Base-by-base conservation (phyloP, 2,888 invertebrate genomes). In the Agrotis ipsilon region DNA sequence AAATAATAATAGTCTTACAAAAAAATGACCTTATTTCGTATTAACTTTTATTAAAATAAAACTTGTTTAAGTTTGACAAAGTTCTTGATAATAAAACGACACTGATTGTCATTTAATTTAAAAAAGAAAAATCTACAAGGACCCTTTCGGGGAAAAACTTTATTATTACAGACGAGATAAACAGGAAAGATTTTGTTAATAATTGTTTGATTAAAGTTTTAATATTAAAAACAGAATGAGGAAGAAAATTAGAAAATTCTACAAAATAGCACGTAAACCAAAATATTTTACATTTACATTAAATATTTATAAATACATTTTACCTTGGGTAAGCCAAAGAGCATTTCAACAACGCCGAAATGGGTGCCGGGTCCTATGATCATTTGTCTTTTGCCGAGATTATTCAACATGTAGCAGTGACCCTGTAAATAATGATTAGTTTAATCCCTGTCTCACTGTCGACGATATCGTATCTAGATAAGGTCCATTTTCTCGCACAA, bases 291-390 rank as follows among this genome's bases (percentile, higher is more conserved):
- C n/a, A n/a, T 27, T 5, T 5, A 27, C 7, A n/a, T 11, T 46
- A 16, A 61, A 32, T 21, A 46, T 64, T 21, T 3, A 19, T 13
- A 32, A n/a, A 32, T 27, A 52, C 21, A 61, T 63, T 87, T 85
- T 85, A 93, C 95, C 87, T 96, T 96, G 1, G 96, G 96, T 16
- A 96, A 85, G 27, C 96, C 95, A 73, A 92, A 95, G 1, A 96
- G 85, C 96, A 96, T 96, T 90, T 96, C 96, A 0, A 96, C 77
- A 27, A 90, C 91, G 39, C 96, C 96, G 75, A 96, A 93, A 68
- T 93, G 89, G 39, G 86, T 84, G 7, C 95, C 95, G 9, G 96
- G 93, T 11, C 93, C 92, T n/a, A 93, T 86, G 6, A 86, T 86
- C 32, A 83, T 87, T 14, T 91, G 84, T 13, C 91, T 81, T 78